Percentiles rank a stretch among this genome's conserved stretches.
phyloP scores from a whole-genome alignment of 2,888 invertebrate species.

The Camponotus fellah region DNA sequence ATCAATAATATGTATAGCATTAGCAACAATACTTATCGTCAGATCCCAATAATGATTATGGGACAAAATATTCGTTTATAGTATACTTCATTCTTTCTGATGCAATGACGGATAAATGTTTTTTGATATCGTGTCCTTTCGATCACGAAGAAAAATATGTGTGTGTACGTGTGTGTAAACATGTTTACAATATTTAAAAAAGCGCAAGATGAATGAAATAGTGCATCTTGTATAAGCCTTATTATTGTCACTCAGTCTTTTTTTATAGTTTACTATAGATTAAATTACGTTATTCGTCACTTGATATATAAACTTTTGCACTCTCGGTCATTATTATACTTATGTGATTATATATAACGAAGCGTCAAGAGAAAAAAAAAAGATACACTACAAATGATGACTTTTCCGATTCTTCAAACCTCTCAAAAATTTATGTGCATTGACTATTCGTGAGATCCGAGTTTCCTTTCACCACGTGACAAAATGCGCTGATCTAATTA shows the following conservation, averaged over 20 bases:
- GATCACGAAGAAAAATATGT: neutral
- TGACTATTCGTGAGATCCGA: constrained; percentile 31
- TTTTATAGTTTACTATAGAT: constrained; percentile 18
- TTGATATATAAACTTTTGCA: constrained; percentile 18
- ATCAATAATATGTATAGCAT: constrained; percentile 31
- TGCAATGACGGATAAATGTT: neutral
- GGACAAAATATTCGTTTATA: constrained; percentile 29
- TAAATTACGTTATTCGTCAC: constrained; percentile 7
- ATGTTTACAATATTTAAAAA: constrained; percentile 8
- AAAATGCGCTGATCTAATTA: constrained; percentile 14
- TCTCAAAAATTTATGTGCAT: neutral
- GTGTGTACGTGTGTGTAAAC: neutral
- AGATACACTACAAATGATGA: constrained; percentile 30
- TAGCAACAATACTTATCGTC: constrained; percentile 29
- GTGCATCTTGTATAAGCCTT: constrained; percentile 9
- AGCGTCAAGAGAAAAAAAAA: constrained; percentile 20
- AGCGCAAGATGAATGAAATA: constrained; percentile 23
- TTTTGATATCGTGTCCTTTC: neutral
- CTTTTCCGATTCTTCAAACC: neutral
- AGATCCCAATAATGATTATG: constrained; percentile 23
- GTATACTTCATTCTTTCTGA: constrained; percentile 12
- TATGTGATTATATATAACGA: constrained; percentile 19
- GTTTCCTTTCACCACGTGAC: neutral
- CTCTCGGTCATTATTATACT: neutral
- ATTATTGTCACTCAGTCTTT: constrained; percentile 55